phyloP scores from a whole-genome alignment of 2,797 vertebrate genomes.

The Dicrostonyx torquatus region DNA sequence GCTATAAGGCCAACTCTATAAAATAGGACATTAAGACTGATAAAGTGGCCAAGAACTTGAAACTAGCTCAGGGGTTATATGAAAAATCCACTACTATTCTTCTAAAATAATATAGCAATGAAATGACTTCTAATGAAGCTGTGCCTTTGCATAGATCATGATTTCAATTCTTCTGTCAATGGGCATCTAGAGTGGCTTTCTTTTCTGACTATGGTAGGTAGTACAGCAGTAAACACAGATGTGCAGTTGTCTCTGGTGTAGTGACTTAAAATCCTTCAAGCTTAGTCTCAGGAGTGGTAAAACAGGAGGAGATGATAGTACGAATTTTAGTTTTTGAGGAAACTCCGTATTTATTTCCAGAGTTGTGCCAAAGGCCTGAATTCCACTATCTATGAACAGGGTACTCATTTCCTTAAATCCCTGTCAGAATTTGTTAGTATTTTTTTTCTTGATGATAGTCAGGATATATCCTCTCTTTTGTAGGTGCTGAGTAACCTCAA shows the following conservation, averaged over 20 bases:
- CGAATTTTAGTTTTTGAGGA: neutral
- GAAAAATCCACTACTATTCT: neutral
- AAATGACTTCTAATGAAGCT: too few species aligned
- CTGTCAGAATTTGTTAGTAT: neutral
- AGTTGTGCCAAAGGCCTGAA: neutral
- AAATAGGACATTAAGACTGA: neutral
- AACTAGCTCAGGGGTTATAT: neutral
- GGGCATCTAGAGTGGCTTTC: neutral
- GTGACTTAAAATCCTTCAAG: neutral
- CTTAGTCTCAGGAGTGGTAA: neutral
- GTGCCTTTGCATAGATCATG: neutral
- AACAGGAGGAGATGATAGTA: too few species aligned
- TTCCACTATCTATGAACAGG: neutral
- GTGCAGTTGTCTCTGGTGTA: neutral
- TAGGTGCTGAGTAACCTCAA: neutral
- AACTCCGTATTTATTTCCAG: neutral
- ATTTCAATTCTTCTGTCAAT: neutral
- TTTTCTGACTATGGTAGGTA: neutral
- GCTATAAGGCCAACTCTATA: neutral
- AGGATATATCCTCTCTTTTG: neutral
- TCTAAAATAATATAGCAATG: neutral
- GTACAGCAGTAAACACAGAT: neutral
- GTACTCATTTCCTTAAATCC: neutral
- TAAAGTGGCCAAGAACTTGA: neutral
- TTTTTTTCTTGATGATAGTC: neutral